Base-by-base conservation (phyloP, 2,113 vertebrate species). In the Micronycteris hirsuta region DNA sequence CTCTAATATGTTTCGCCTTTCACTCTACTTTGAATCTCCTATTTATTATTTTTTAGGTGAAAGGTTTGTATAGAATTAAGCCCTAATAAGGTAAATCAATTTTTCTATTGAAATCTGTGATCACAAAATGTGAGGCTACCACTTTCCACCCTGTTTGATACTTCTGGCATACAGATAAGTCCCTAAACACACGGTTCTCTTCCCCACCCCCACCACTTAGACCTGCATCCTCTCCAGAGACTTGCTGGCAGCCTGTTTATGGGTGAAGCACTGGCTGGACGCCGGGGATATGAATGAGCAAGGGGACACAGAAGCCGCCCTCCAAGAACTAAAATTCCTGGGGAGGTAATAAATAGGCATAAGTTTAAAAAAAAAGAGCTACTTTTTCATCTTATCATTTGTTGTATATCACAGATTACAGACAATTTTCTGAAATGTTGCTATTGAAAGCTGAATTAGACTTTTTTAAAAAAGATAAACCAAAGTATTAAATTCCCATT, bases 341-440 rank as follows among this genome's bases (percentile, higher is more conserved):
- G 3, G 19, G 33, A 70, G 76, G 38, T 12, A 84, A 63, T 9
- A 61, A 19, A 41, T 49, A 67, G 14, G 56, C 13, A 24, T 20
- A 36, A 65, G 17, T 67, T 33, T 33, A 24, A 31, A 41, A 54
- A 54, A 61, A 80, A 83, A 76, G 43, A 70, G 33, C 41, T 33
- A 74, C 5, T 45, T 67, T 45, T 58, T 71, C 24, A 67, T 58
- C 20, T 36, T 74, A 49, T 26, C 24, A 6, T 90, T 41, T 74
- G 16, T 76, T 76, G 67, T 31, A 74, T 65, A 70, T 89, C 90
- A 38, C 8, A 58, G 11, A 56, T 49, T 15, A 91, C 11, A 65
- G 38, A 10, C 58, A 80, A 91, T 80, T 86, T 84, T 65, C 86
- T 86, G 24, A 93, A 94, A 81, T 68, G 26, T 76, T 78, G 94